Evolutionary conservation across 2,888 invertebrate genomes (phyloP), one percentile per base, ranked within the genome.

Genomic region (Aphodius granarius): DNA sequence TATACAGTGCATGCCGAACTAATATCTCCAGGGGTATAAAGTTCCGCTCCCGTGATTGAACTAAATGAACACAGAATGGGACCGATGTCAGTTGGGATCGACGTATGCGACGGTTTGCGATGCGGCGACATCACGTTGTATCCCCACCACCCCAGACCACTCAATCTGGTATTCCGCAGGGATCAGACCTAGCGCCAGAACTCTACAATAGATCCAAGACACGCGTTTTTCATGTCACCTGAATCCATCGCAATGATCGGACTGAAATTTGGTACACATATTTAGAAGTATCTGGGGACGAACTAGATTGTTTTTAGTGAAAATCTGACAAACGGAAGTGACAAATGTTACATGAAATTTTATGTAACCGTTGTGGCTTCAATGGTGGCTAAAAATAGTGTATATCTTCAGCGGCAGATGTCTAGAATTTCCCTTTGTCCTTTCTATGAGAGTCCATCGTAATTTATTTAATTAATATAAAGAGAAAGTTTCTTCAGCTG

Each of bases 1-100:
- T 84, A 81, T 82, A 82, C 79, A 83, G 83, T 84, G 82, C 84
- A 84, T 83, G 84, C 82, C 84, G 82, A 84, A 84, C 84, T 85
- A 83, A 85, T 84, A 85, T 84, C 86, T 85, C 85, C 73, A 74
- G 85, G 68, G 85, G 85, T 81, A 84, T 85, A 84, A 84, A 84
- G 81, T 86, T 85, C 82, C 81, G 78, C 78, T 81, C 80, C 81
- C 83, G 84, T 85, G 86, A 86, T 86, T 86, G 86, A 86, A 85
- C 84, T 85, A 86, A 86, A 86, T 86, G 86, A 85, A 85, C 83
- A 81, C 84, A 83, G 84, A 85, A 86, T 86, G 83, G 84, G 82
- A 82, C 85, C 83, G 83, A 81, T 82, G 84, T 84, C 84, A 82
- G 79, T 78, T 71, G 82, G 83, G 82, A 82, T 80, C 79, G 80